Base-by-base conservation (phyloP, 2,888 invertebrate species). In the Plutella xylostella region DNA sequence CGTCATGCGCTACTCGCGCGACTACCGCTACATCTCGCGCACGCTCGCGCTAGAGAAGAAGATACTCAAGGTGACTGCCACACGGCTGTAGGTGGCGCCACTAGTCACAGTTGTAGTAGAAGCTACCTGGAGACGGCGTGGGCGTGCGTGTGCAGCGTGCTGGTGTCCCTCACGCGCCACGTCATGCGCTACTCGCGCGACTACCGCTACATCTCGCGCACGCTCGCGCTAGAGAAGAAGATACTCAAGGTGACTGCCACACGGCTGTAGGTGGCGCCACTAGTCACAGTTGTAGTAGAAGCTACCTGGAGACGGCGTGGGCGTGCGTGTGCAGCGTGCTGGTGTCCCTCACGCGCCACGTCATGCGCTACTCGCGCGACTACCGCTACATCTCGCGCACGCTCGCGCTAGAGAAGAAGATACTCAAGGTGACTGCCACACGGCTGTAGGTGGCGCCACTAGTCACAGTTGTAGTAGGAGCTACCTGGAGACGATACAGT, bases 371-470 rank as follows among this genome's bases (percentile, higher is more conserved):
- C 59, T 98, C 98, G 0, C 87, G 92, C 45, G 97, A 98, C 72
- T 98, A 98, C 76, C 89, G 98, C 63, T 97, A 96, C 68, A 96
- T 99, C 0, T 92, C 97, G 19, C 90, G 90, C 55, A 92, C 95
- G 21, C 86, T 99, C 45, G 89, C 92, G 0, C 88, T 91, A 49
- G 98, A 99, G 67, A 97, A 97, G 78, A 92, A 91, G 70, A 78
- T 88, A 45, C 77, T 97, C 2, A 97, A 96, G 88, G 95, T 93
- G n/a, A 72, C 53, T 57, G 48, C 22, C 40, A 21, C 7, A 31
- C n/a, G n/a, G n/a, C n/a, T n/a, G n/a, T n/a, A n/a, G n/a, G n/a
- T n/a, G n/a, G n/a, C n/a, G n/a, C n/a, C n/a, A n/a, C n/a, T n/a
- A n/a, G n/a, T n/a, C n/a, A n/a, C n/a, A n/a, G n/a, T n/a, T n/a